Evolutionary conservation across 2,113 vertebrate genomes (phyloP).

Genomic region (Trochalopteron elliotii): DNA sequence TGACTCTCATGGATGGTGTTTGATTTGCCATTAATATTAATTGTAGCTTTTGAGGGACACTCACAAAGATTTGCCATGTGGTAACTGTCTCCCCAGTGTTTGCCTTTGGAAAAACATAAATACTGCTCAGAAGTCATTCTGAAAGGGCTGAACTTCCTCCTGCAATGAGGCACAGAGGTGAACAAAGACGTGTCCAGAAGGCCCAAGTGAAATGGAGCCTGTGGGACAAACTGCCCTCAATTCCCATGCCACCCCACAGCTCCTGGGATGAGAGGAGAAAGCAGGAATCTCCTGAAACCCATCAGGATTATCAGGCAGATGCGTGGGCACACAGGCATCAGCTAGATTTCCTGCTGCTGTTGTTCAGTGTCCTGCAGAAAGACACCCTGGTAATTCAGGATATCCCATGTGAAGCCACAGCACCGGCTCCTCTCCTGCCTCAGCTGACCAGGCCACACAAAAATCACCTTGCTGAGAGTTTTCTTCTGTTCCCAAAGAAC

Average conservation of each 20-base stretch:
- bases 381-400: neutral
- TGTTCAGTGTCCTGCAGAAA: accelerated
- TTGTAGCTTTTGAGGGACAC: conserved; percentile 60
- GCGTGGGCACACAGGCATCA: neutral
- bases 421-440: neutral
- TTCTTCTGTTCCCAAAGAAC: neutral
- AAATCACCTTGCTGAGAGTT: neutral
- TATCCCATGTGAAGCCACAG: neutral
- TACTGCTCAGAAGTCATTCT: neutral
- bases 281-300: neutral
- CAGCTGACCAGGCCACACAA: neutral
- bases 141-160: neutral
- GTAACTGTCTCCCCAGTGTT: neutral
- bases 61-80: neutral
- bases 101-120: neutral
- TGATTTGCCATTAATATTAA: conserved; percentile 84
- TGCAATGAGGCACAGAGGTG: neutral
- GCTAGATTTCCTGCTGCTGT: neutral
- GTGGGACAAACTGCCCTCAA: neutral
- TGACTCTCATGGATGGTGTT: conserved; percentile 67
- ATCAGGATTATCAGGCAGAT: neutral
- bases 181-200: neutral
- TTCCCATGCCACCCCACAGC: neutral
- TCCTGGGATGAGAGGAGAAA: neutral
- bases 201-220: neutral